Base-by-base conservation (phyloP, 2,888 invertebrate species). In the Mellilla xanthometata region DNA sequence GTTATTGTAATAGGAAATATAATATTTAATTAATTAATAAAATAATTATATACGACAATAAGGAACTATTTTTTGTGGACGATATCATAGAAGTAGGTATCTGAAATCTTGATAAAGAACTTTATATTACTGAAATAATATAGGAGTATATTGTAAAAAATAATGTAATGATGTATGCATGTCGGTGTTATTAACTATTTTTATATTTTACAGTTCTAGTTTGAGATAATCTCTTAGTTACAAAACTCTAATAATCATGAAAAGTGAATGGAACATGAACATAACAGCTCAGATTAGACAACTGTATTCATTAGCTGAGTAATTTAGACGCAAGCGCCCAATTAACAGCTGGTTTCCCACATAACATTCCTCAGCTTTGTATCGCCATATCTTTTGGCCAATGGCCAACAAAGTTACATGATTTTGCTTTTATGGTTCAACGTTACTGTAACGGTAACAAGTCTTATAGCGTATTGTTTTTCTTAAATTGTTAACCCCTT, bases 381-480 rank as follows among this genome's bases (percentile, higher is more conserved):
- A 54, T 45, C 28, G 40, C 34, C 27, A 50, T 54, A 57, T 53
- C 31, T 63, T 57, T 58, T 52, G 39, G 42, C 35, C 32, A 43
- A 56, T 61, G 49, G 31, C 26, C 26, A 34, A 46, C 39, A 24
- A 24, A 24, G 1, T 24, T 55, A 54, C 60, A 60, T 53, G 56
- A 44, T 61, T 60, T 61, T 26, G 56, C 59, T 57, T 62, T 60
- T 64, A 62, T 50, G 54, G 56, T 52, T 55, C 39, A n/a, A 32
- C 45, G 43, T 35, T 41, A 26, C 50, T 36, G 40, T 69, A 69
- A 65, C 60, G 62, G 71, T 58, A 57, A 33, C 31, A n/a, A n/a
- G n/a, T n/a, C 26, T 19, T 41, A 22, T 24, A 41, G 31, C 29
- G 50, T 45, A 31, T 39, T 46, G 45, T 53, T 50, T 48, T 39